phyloP scores from a whole-genome alignment of 2,888 invertebrate species.

The Anticlea derivata region DNA sequence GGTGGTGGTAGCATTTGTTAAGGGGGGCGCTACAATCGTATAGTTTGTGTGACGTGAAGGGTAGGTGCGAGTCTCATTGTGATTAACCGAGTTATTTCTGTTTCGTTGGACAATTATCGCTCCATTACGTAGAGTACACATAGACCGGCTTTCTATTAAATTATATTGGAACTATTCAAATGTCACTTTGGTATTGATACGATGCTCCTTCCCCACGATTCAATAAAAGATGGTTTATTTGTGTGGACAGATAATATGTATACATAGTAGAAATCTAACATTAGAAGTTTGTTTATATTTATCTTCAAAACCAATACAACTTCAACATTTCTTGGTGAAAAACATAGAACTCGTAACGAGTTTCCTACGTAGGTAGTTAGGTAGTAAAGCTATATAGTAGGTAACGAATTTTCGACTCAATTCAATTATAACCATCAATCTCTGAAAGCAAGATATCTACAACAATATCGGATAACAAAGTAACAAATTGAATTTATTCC shows the following conservation, averaged over 20 bases:
- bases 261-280: neutral
- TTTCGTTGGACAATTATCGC: constrained; percentile 81
- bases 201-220: constrained; percentile 36
- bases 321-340: too few relatives aligned
- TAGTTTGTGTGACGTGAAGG: constrained; percentile 48
- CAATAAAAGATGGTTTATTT: constrained; percentile 12
- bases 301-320: too few relatives aligned
- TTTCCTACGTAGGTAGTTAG: too few relatives aligned
- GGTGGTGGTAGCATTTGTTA: constrained; percentile 59
- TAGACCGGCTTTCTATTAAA: constrained; percentile 68
- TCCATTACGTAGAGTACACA: constrained; percentile 78
- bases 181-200: constrained; percentile 54
- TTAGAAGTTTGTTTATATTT: too few relatives aligned
- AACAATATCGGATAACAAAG: constrained; percentile 62
- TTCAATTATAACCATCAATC: constrained; percentile 29
- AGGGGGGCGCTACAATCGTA: constrained; percentile 42
- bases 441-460: constrained; percentile 40
- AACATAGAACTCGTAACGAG: too few relatives aligned
- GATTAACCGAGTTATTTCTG: constrained; percentile 81
- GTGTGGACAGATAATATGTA: neutral
- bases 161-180: constrained; percentile 62
- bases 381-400: neutral
- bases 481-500: constrained; percentile 59
- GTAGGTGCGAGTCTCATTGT: constrained; percentile 75
- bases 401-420: constrained; percentile 9